Percentiles rank a stretch among this genome's conserved stretches.
These are phyloP conservation scores for Clarias laeviceps DNA, from an alignment of 2,797 vertebrate species.

Conservation along the genomic window DNA sequence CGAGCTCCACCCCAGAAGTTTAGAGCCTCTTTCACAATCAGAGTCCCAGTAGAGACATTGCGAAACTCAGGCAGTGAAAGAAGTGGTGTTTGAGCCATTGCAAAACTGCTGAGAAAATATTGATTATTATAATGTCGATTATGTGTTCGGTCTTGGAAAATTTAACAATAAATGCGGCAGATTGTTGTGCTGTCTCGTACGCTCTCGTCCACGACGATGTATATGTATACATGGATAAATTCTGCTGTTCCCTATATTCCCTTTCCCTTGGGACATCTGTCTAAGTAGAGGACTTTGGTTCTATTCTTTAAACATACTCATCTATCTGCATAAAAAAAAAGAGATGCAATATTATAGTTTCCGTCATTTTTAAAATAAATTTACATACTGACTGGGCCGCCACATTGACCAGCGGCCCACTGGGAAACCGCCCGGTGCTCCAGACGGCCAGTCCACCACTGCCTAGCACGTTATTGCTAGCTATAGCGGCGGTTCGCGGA, in stretches of 20 bases:
- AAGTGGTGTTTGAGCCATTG: conserved; percentile 70
- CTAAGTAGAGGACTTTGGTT: not conserved
- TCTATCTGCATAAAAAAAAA: too few species aligned
- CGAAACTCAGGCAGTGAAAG: conserved; percentile 70
- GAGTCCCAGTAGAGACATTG: conserved; percentile 72
- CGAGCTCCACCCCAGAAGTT: conserved; percentile 85
- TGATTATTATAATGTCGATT: not conserved
- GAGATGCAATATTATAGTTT: too few species aligned
- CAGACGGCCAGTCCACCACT: too few species aligned
- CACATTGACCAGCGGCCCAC: too few species aligned
- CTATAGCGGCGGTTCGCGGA: too few species aligned
- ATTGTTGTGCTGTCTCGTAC: not conserved
- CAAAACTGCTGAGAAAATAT: not conserved
- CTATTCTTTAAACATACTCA: too few species aligned
- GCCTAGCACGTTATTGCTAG: too few species aligned
- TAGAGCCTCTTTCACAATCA: conserved; percentile 76
- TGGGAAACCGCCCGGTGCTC: too few species aligned
- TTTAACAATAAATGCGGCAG: not conserved
- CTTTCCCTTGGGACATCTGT: too few species aligned
- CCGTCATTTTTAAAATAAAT: too few species aligned
- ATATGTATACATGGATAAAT: not conserved
- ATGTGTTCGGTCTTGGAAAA: not conserved
- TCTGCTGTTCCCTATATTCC: not conserved
- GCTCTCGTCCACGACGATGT: not conserved
- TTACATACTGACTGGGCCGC: too few species aligned